Percentiles rank a stretch among this genome's conserved stretches.
Conservation (phyloP, 2,797 vertebrate species). For the Myotis myotis region DNA sequence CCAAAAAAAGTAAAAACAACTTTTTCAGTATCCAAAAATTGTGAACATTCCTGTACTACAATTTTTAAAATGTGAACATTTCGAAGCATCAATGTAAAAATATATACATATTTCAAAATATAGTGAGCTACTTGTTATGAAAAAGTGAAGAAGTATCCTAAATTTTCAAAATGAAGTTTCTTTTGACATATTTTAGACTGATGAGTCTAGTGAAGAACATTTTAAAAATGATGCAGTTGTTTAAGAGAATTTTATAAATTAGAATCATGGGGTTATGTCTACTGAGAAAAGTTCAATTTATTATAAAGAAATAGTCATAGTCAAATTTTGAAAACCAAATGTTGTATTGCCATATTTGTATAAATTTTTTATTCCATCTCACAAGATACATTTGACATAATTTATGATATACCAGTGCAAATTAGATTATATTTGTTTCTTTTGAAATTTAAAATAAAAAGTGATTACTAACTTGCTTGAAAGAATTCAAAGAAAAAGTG, state of each 20-base stretch:
- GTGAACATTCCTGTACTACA: not conserved
- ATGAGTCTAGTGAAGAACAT: constrained; percentile 87
- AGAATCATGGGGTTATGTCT: constrained; percentile 77
- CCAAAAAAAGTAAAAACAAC: not conserved
- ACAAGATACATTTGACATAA: constrained; percentile 63
- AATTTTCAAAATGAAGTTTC: not conserved
- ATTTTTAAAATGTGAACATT: not conserved
- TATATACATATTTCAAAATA: not conserved
- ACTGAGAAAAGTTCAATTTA: constrained; percentile 77
- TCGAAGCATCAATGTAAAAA: not conserved
- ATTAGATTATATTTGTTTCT: constrained; percentile 52
- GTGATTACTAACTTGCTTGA: not conserved
- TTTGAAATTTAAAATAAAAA: constrained; percentile 55
- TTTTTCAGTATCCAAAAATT: not conserved
- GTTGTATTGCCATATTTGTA: constrained; percentile 73
- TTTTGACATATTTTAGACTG: constrained; percentile 53
- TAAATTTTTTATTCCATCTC: constrained; percentile 44
- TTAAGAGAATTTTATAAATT: constrained; percentile 87
- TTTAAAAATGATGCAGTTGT: constrained; percentile 89
- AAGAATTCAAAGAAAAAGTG: constrained; percentile 8
- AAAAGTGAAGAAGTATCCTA: not conserved
- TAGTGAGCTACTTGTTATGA: not conserved
- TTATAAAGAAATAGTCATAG: constrained; percentile 77
- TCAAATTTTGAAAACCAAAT: constrained; percentile 82
- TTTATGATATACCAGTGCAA: constrained; percentile 69